Evolutionary conservation across 2,797 vertebrate species (phyloP), one percentile per base, ranked within the genome.

Genomic region (Epinephelus coioides): DNA sequence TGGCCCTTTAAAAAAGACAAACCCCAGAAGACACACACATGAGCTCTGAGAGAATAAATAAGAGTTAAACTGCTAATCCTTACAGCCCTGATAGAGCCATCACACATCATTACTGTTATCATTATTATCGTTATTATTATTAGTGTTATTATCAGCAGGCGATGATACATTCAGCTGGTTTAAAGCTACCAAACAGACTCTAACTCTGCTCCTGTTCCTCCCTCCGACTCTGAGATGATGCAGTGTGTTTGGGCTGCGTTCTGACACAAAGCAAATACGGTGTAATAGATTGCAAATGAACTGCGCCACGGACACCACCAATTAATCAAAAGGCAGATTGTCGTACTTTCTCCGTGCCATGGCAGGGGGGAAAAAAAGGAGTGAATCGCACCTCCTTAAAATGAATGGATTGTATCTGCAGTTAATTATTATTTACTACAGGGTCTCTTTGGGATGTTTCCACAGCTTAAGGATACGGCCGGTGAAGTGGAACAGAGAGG

Each of bases 261-360:
- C 87, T 94, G 95, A 95, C 95, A 95, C 92, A 90, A 93, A 94
- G 90, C 94, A 94, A 95, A 95, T 91, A 94, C 86, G 38, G 54
- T 12, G 89, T 95, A 94, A 95, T 94, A 92, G 92, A 95, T 94
- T 92, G 92, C 92, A 92, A 94, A 95, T 95, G 90, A 95, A 94
- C 92, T 91, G 89, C 83, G 49, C 87, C 79, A 74, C 70, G 68
- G 92, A 95, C 94, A 93, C 84, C 82, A 67, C 63, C 92, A 88
- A 95, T 95, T 94, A 94, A 95, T 95, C 94, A 94, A 86, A 86
- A 79, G 85, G 86, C 92, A 91, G 90, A 91, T 86, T 89, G 89
- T 92, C 76, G 80, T 87, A 70, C 84, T 90, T 89, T 91, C 81
- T 85, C 77, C 13, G 43, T 79, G 78, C 84, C 46, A 30, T 57